Evolutionary conservation across 2,888 invertebrate species (phyloP).

Genomic region (Microdon myrmicae): DNA sequence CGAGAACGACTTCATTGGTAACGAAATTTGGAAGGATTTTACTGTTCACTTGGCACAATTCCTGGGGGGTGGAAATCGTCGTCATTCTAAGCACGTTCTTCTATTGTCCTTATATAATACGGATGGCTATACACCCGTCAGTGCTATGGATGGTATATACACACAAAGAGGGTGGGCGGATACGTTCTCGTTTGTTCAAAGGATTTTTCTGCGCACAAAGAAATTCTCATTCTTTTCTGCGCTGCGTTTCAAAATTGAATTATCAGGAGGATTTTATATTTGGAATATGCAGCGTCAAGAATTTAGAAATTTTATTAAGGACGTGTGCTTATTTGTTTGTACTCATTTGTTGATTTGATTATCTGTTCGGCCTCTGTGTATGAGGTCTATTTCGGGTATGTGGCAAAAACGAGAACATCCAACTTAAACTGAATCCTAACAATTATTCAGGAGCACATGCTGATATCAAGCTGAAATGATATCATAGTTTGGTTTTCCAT

Average conservation of each 20-base stretch:
- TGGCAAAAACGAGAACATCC: too few species aligned
- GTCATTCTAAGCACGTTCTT: constrained; percentile 65
- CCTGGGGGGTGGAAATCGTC: constrained; percentile 48
- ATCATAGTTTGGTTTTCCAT: too few species aligned
- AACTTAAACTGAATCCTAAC: too few species aligned
- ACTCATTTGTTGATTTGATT: constrained; percentile 48
- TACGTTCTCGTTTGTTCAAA: constrained; percentile 35
- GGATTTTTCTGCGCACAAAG: constrained; percentile 35
- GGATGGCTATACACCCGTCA: constrained; percentile 6
- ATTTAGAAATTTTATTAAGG: constrained; percentile 45
- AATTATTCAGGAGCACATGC: too few species aligned
- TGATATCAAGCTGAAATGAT: too few species aligned
- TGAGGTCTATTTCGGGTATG: too few species aligned
- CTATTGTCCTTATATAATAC: constrained; percentile 58
- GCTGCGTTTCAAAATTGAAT: constrained; percentile 39
- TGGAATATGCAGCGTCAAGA: constrained; percentile 47
- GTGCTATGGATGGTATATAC: constrained; percentile 5
- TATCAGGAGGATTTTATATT: constrained; percentile 49
- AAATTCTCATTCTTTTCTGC: constrained; percentile 22
- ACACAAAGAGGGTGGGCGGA: constrained; percentile 10
- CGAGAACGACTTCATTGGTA: constrained; percentile 55
- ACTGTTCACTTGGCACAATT: constrained; percentile 55
- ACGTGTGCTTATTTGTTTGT: constrained; percentile 51
- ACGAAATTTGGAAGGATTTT: constrained; percentile 56
- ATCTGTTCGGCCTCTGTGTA: constrained; percentile 31